These are phyloP conservation scores for Lepidurus packardi DNA, from an alignment of 1,140 invertebrate species.

Conservation along the genomic window DNA sequence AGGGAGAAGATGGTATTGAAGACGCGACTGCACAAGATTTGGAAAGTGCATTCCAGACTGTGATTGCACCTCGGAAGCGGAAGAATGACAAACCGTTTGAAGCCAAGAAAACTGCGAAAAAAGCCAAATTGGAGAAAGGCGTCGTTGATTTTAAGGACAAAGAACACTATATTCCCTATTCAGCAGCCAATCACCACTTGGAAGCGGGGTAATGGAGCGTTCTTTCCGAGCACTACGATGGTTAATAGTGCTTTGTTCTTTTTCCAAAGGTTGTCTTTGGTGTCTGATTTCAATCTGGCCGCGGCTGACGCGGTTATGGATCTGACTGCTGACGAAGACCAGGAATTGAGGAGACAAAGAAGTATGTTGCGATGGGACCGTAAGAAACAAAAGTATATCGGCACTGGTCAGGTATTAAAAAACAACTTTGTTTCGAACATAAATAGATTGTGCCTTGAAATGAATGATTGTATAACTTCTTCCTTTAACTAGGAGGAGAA, in stretches of 20 bases:
- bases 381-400: conserved; percentile 86
- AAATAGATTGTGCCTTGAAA: conserved; percentile 3
- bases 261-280: conserved; percentile 58
- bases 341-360: conserved; percentile 53
- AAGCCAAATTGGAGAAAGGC: conserved; percentile 43
- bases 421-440: not conserved
- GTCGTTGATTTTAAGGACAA: conserved; percentile 50
- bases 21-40: conserved; percentile 37
- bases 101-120: conserved; percentile 46
- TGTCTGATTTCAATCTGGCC: conserved; percentile 63
- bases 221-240: conserved; percentile 31
- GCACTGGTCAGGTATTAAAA: conserved; percentile 50
- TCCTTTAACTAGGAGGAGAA: conserved; percentile 50
- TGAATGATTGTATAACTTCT: conserved; percentile 20
- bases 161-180: conserved; percentile 81
- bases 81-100: conserved; percentile 38
- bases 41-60: conserved; percentile 38
- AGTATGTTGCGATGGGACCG: conserved; percentile 74
- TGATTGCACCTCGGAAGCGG: conserved; percentile 39
- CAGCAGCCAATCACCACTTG: conserved; percentile 73
- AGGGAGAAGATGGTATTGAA: conserved; percentile 28
- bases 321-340: conserved; percentile 68
- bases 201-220: conserved; percentile 67
- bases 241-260: conserved; percentile 32
- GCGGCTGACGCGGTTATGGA: conserved; percentile 69